Evolutionary conservation across 2,113 vertebrate species (phyloP).

Genomic region (Tenrec ecaudatus): DNA sequence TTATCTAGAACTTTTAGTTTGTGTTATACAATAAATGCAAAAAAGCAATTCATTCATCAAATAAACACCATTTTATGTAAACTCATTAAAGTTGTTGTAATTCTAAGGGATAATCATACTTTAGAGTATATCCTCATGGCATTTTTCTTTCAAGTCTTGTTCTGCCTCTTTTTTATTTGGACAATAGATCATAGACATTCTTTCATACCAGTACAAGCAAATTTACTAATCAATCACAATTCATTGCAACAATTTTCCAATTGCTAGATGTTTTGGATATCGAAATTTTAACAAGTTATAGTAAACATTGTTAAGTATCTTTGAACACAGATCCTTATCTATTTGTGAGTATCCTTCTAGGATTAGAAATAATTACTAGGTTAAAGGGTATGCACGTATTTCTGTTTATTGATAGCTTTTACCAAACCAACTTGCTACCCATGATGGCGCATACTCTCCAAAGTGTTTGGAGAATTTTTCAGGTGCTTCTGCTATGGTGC

Average conservation of each 20-base stretch:
- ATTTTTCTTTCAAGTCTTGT: constrained; percentile 10
- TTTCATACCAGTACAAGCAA: constrained; percentile 4
- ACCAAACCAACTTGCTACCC: constrained; percentile 34
- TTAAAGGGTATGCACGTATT: constrained; percentile 30
- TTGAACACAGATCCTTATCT: background rate
- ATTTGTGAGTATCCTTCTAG: background rate
- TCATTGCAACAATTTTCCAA: constrained; percentile 19
- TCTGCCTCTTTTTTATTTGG: background rate
- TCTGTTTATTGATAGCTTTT: background rate
- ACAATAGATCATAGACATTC: background rate
- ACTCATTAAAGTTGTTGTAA: background rate
- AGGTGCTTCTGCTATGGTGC: constrained; percentile 27
- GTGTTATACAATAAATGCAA: no score
- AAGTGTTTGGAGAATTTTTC: constrained; percentile 25
- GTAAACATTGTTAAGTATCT: constrained; percentile 29
- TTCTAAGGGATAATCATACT: background rate
- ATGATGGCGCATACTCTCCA: background rate
- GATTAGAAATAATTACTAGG: constrained; percentile 44
- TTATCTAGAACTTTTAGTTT: no score
- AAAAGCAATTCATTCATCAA: no score
- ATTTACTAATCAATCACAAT: constrained; percentile 4
- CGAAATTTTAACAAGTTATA: constrained; percentile 47
- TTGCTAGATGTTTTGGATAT: background rate
- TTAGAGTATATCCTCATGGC: background rate
- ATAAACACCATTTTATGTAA: no score